Conservation (phyloP, 2,888 invertebrate species). For the Hoplodrina ambigua region DNA sequence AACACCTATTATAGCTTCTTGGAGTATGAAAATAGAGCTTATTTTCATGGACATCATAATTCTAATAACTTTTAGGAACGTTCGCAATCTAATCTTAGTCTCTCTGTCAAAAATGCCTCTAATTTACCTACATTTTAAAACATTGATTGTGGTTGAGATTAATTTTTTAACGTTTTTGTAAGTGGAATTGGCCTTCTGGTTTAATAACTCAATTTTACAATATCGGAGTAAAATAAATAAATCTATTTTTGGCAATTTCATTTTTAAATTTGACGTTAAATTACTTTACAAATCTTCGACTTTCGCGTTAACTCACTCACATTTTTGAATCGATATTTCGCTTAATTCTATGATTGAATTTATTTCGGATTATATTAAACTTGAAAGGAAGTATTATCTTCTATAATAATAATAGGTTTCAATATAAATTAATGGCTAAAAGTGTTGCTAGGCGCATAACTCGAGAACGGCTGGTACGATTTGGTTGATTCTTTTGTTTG, state of each 20-base stretch:
- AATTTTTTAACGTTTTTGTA: too few species aligned
- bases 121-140: too few species aligned
- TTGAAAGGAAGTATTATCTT: slow-evolving; percentile 40
- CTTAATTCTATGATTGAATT: slow-evolving; percentile 41
- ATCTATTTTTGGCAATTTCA: slow-evolving; percentile 37
- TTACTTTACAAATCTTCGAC: slow-evolving; percentile 44
- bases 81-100: too few species aligned
- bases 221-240: slow-evolving; percentile 15
- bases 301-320: slow-evolving; percentile 48
- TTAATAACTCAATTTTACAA: slow-evolving; percentile 32
- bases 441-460: too few species aligned
- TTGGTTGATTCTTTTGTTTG: too few species aligned
- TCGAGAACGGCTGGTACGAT: too few species aligned
- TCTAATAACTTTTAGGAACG: too few species aligned
- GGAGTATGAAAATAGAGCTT: slow-evolving; percentile 31
- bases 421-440: too few species aligned
- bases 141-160: too few species aligned
- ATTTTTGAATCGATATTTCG: slow-evolving; percentile 45
- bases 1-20: slow-evolving; percentile 27
- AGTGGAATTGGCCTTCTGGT: background rate
- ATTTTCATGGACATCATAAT: slow-evolving; percentile 39
- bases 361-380: slow-evolving; percentile 47
- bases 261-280: slow-evolving; percentile 59
- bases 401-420: too few species aligned
- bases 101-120: too few species aligned